Evolutionary conservation across 30 jellyfish, hydroid and myxozoan species (phyloP).

Genomic region (Calvadosia cruxmelitensis): DNA sequence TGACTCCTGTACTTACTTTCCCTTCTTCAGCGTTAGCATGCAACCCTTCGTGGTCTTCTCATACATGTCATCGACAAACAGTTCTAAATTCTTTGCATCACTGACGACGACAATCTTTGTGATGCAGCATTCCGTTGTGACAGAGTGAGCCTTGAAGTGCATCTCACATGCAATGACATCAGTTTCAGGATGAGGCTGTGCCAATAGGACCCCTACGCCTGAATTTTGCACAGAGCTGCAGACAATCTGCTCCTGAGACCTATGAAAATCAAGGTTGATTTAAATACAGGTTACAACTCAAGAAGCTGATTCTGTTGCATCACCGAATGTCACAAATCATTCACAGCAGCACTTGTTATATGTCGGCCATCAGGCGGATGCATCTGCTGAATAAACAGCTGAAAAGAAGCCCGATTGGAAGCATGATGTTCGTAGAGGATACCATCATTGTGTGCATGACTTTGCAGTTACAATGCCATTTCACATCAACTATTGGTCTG

Average conservation of each 20-base stretch:
- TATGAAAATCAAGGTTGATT: neutral
- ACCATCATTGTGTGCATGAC: too few relatives aligned
- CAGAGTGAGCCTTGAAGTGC: constrained; percentile 67
- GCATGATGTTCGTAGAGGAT: too few relatives aligned
- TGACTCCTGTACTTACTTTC: constrained; percentile 62
- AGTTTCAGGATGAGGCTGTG: constrained; percentile 70
- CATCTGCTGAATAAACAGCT: neutral
- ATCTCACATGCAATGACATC: constrained; percentile 66
- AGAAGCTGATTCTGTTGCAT: neutral
- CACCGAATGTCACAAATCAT: constrained; percentile 1
- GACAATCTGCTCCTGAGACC: constrained; percentile 45
- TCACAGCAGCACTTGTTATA: constrained; percentile 26
- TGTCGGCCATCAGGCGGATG: constrained; percentile 4
- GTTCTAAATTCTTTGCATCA: constrained; percentile 79
- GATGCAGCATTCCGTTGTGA: constrained; percentile 35
- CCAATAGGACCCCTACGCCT: constrained; percentile 33
- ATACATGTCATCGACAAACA: constrained; percentile 75
- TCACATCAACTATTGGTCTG: too few relatives aligned
- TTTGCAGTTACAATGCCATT: too few relatives aligned
- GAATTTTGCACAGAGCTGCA: constrained; percentile 43
- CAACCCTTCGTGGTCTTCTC: constrained; percentile 77
- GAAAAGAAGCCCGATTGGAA: neutral
- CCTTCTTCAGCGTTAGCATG: constrained; percentile 64
- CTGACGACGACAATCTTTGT: constrained; percentile 59
- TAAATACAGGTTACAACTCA: neutral